A percentile compares a stretch with the other conserved stretches of the same genome.
Evolutionary conservation across 2,888 invertebrate species (phyloP).

Genomic region (Luperina testacea): DNA sequence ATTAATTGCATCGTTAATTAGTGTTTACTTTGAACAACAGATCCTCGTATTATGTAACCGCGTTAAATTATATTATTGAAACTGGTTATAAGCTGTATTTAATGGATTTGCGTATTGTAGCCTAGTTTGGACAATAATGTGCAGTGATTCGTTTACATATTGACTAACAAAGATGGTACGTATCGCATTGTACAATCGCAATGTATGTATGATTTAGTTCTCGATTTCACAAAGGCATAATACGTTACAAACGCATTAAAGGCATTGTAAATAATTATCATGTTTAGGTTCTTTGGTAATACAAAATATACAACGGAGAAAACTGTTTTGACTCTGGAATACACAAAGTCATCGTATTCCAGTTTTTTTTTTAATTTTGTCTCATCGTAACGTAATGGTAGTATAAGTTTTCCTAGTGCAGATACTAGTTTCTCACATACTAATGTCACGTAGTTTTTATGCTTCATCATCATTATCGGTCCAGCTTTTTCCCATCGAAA

Average conservation of each 20-base stretch:
- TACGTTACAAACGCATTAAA: too few relatives aligned
- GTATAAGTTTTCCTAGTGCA: too few relatives aligned
- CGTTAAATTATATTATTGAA: conserved; percentile 34
- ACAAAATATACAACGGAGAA: not conserved
- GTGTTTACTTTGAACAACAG: conserved; percentile 47
- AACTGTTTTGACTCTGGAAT: not conserved
- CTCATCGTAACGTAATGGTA: not conserved
- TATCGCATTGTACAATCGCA: conserved; percentile 7
- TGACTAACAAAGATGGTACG: conserved; percentile 12
- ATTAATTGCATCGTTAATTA: conserved; percentile 60
- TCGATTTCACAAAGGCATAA: not conserved
- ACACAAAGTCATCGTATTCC: not conserved
- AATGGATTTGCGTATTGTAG: conserved; percentile 29
- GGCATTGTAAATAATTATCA: not conserved
- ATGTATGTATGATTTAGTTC: not conserved
- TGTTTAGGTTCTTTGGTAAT: not conserved
- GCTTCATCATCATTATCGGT: too few relatives aligned
- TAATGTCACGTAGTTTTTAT: too few relatives aligned
- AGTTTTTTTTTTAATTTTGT: not conserved
- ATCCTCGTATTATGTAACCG: conserved; percentile 33
- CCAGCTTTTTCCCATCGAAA: too few relatives aligned
- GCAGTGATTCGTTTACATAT: conserved; percentile 31
- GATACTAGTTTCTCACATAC: too few relatives aligned
- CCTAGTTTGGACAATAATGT: conserved; percentile 22
- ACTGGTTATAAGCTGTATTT: conserved; percentile 27